phyloP scores from a whole-genome alignment of 92 coral and sea anemone genomes.

The Parazoanthus atlanticus region DNA sequence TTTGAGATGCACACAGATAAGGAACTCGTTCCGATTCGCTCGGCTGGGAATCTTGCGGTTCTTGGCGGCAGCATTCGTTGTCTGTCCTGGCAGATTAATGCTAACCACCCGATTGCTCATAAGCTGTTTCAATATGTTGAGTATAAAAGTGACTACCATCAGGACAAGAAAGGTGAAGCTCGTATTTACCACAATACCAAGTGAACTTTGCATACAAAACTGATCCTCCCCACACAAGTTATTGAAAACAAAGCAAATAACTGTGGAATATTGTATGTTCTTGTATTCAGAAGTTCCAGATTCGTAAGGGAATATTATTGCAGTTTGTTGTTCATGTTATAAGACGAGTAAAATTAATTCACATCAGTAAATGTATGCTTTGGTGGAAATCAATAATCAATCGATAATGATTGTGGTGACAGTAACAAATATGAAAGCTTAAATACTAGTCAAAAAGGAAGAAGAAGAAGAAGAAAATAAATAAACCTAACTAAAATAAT shows the following conservation, averaged over 20 bases:
- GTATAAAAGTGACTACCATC: not conserved
- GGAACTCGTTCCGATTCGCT: slow-evolving; percentile 66
- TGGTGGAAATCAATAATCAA: no score
- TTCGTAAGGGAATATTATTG: no score
- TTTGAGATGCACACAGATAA: slow-evolving; percentile 63
- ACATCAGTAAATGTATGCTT: no score
- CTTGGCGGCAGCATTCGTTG: slow-evolving; percentile 88
- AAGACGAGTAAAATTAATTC: no score
- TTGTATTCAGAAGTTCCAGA: no score
- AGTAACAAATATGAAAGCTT: no score
- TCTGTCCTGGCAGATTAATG: slow-evolving; percentile 84
- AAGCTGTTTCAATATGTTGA: slow-evolving; percentile 25
- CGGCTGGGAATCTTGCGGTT: slow-evolving; percentile 58
- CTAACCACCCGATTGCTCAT: slow-evolving; percentile 29
- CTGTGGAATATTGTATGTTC: no score
- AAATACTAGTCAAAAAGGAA: no score
- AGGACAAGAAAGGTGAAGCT: not conserved
- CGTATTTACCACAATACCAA: not conserved
- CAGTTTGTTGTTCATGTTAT: no score
- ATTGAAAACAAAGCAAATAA: not conserved
- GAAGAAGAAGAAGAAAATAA: no score
- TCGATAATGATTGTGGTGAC: no score
- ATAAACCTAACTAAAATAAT: no score
- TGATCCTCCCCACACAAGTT: not conserved
- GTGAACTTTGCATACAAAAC: not conserved